Conservation (phyloP, 2,888 invertebrate species). For the Luperina nickerlii region DNA sequence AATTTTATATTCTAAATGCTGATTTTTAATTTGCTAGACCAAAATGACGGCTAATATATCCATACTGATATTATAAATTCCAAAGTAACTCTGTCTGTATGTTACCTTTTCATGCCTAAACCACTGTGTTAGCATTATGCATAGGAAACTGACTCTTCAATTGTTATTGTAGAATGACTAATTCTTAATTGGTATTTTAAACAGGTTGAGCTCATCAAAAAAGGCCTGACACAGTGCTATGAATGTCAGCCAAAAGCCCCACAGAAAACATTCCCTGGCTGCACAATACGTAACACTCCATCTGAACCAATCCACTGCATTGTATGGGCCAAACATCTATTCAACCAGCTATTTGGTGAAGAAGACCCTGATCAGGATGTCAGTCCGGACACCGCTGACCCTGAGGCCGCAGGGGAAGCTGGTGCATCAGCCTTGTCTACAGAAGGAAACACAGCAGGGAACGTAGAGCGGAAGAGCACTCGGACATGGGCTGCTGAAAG, state of each 20-base stretch:
- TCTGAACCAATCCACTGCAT: slow-evolving; percentile 99
- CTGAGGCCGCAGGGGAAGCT: slow-evolving; percentile 95
- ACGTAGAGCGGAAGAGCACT: slow-evolving; percentile 93
- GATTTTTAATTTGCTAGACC: too few species aligned
- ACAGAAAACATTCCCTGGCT: slow-evolving; percentile 98
- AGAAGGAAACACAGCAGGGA: slow-evolving; percentile 87
- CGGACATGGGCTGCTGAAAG: slow-evolving; percentile 96
- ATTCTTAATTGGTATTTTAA: too few species aligned
- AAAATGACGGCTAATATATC: too few species aligned
- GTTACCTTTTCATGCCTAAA: too few species aligned
- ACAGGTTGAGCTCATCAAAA: slow-evolving; percentile 95
- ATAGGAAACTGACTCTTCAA: not conserved
- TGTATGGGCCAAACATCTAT: slow-evolving; percentile 99
- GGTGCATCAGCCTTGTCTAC: slow-evolving; percentile 90
- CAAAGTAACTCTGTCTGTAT: too few species aligned
- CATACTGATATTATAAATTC: too few species aligned
- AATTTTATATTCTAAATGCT: too few species aligned
- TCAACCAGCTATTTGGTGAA: slow-evolving; percentile 99
- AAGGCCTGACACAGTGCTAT: slow-evolving; percentile 98
- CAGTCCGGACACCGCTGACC: slow-evolving; percentile 98
- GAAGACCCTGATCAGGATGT: slow-evolving; percentile 99
- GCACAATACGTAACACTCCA: slow-evolving; percentile 99
- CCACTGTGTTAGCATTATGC: not conserved
- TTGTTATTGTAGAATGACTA: not conserved
- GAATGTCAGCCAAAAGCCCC: slow-evolving; percentile 98